Conservation (phyloP, 2,888 invertebrate species). For the Cataglyphis albicans region DNA sequence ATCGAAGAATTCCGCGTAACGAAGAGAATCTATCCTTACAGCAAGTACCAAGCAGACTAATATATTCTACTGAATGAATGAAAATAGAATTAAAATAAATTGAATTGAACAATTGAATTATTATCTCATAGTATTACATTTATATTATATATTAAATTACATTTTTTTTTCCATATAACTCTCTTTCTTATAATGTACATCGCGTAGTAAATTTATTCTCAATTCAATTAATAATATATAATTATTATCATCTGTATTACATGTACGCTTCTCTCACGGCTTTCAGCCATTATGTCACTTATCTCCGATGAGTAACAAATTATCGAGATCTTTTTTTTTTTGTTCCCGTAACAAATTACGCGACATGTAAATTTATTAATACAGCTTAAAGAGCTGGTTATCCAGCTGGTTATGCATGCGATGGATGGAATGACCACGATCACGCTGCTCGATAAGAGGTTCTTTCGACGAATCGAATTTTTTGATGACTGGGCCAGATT, state of each 20-base stretch:
- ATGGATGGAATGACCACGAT: conserved; percentile 32
- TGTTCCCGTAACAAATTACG: conserved; percentile 68
- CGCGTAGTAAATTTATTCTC: conserved; percentile 11
- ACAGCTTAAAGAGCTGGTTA: conserved; percentile 19
- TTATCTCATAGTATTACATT: not conserved
- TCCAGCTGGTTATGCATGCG: conserved; percentile 36
- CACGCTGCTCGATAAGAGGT: conserved; percentile 38
- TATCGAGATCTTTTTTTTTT: conserved; percentile 32
- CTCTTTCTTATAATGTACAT: not conserved
- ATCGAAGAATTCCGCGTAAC: not conserved
- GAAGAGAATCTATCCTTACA: not conserved
- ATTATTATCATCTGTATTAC: not conserved
- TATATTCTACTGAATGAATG: not conserved
- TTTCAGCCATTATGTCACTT: conserved; percentile 57
- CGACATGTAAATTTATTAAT: conserved; percentile 66
- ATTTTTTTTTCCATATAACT: not conserved
- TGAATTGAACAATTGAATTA: conserved; percentile 6
- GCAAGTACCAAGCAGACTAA: not conserved
- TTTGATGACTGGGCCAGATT: conserved; percentile 66
- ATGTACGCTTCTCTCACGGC: not conserved
- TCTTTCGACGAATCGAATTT: conserved; percentile 63
- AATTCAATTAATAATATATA: conserved; percentile 10
- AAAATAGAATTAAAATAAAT: not conserved
- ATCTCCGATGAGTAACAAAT: conserved; percentile 11
- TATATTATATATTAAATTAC: not conserved